These are phyloP conservation scores for Aphodius granarius DNA, from an alignment of 2,888 invertebrate genomes.

Conservation along the genomic window DNA sequence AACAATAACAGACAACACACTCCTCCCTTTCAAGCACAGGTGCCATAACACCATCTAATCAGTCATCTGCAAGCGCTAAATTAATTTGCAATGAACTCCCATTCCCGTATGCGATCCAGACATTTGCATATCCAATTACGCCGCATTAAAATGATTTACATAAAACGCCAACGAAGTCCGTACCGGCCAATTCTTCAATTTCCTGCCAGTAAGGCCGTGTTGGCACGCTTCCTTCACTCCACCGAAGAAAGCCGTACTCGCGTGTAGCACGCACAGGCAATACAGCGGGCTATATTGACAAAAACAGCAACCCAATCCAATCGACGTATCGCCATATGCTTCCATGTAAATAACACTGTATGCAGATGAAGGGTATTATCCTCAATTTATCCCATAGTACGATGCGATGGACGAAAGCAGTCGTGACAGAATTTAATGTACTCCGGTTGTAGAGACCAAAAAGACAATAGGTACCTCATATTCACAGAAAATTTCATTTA, in stretches of 20 bases:
- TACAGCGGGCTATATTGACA: not conserved
- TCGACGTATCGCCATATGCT: not conserved
- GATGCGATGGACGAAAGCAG: too few relatives aligned
- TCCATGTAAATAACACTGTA: not conserved
- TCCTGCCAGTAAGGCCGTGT: conserved; percentile 6
- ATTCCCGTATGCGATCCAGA: not conserved
- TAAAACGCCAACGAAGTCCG: not conserved
- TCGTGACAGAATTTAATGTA: too few relatives aligned
- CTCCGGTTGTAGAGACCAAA: too few relatives aligned
- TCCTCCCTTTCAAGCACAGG: too few relatives aligned
- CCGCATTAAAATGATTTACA: conserved; percentile 13
- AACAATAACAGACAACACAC: too few relatives aligned
- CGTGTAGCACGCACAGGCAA: conserved; percentile 2
- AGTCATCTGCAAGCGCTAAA: not conserved
- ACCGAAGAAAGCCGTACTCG: not conserved
- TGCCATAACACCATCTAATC: too few relatives aligned
- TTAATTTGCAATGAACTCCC: conserved; percentile 2
- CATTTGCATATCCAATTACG: conserved; percentile 14
- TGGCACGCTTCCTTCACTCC: not conserved
- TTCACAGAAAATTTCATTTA: too few relatives aligned
- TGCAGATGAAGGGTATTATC: too few relatives aligned
- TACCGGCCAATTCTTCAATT: conserved; percentile 15
- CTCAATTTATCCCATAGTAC: too few relatives aligned
- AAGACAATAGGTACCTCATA: too few relatives aligned
- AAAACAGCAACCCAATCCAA: not conserved